Evolutionary conservation across 2,797 vertebrate genomes (phyloP).

Genomic region (Euthynnus affinis): DNA sequence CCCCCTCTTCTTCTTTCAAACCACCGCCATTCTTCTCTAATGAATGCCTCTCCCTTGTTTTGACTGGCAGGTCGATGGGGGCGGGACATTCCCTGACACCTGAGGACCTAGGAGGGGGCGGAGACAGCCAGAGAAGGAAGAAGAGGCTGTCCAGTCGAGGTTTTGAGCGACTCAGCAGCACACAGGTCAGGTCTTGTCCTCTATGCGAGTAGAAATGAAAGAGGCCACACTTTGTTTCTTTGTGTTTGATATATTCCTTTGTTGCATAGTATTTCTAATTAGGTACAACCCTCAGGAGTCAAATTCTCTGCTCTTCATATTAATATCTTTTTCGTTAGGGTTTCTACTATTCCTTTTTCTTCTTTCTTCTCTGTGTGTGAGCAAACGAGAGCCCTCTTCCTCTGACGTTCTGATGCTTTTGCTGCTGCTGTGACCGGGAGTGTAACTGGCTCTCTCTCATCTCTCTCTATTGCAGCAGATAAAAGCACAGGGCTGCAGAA

Average conservation of each 20-base stretch:
- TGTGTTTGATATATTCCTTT: constrained; percentile 68
- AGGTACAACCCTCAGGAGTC: constrained; percentile 67
- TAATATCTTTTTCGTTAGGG: constrained; percentile 64
- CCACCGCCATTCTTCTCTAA: constrained; percentile 65
- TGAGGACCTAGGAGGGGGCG: constrained; percentile 86
- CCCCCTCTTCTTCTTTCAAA: constrained; percentile 60
- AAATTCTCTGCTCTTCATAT: constrained; percentile 67
- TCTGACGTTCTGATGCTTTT: constrained; percentile 62
- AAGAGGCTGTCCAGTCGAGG: constrained; percentile 88
- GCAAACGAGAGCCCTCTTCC: constrained; percentile 60
- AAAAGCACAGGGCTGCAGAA: constrained; percentile 88
- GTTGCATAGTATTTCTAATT: constrained; percentile 75
- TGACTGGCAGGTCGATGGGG: constrained; percentile 89
- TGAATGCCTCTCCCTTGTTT: constrained; percentile 76
- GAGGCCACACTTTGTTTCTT: constrained; percentile 65
- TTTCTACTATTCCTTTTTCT: constrained; percentile 58
- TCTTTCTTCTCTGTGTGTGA: constrained; percentile 58
- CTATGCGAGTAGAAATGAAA: constrained; percentile 58
- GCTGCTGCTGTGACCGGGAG: constrained; percentile 61
- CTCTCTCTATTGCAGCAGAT: constrained; percentile 83
- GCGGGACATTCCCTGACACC: constrained; percentile 89
- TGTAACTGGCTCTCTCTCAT: constrained; percentile 70
- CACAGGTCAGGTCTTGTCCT: constrained; percentile 86
- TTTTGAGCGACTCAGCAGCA: constrained; percentile 85
- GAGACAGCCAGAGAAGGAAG: constrained; percentile 89